phyloP scores from a whole-genome alignment of 1,140 invertebrate species.

The Dendrolimus punctatus region DNA sequence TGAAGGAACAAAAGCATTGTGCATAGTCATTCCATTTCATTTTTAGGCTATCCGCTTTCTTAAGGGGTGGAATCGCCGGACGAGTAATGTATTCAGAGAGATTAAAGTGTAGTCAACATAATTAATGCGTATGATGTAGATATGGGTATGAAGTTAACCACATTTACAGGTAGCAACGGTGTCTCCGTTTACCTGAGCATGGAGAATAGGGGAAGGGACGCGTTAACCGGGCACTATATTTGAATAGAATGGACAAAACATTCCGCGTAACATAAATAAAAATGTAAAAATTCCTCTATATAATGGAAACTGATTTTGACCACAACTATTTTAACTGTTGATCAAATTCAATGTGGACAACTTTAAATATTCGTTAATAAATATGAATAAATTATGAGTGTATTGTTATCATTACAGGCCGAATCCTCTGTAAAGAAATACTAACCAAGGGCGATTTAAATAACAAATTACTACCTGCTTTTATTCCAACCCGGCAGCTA shows the following conservation, averaged over 20 bases:
- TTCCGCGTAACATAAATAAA: slow-evolving; percentile 10
- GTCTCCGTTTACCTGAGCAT: slow-evolving; percentile 50
- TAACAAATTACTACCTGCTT: slow-evolving; percentile 21
- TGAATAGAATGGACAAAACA: slow-evolving; percentile 38
- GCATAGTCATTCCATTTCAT: slow-evolving; percentile 57
- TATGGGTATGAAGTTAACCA: slow-evolving; percentile 27
- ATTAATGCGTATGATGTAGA: slow-evolving; percentile 12
- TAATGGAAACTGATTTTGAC: no score
- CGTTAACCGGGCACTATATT: slow-evolving; percentile 44
- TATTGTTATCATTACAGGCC: slow-evolving; percentile 19
- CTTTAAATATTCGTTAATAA: no score
- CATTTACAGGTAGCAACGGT: slow-evolving; percentile 51
- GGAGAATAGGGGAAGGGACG: slow-evolving; percentile 37
- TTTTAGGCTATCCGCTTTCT: slow-evolving; percentile 45
- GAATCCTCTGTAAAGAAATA: slow-evolving; percentile 27
- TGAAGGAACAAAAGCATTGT: slow-evolving; percentile 68
- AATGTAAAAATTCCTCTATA: no score
- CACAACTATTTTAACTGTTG: no score
- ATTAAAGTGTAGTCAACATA: slow-evolving; percentile 1
- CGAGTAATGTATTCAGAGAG: slow-evolving; percentile 11
- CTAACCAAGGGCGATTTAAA: slow-evolving; percentile 23
- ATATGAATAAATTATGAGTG: no score
- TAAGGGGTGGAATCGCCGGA: slow-evolving; percentile 20
- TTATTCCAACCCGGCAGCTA: slow-evolving; percentile 10
- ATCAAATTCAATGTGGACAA: no score